These are phyloP conservation scores for Poeciliopsis presidionis DNA, from an alignment of 2,797 vertebrate genomes.

Conservation along the genomic window DNA sequence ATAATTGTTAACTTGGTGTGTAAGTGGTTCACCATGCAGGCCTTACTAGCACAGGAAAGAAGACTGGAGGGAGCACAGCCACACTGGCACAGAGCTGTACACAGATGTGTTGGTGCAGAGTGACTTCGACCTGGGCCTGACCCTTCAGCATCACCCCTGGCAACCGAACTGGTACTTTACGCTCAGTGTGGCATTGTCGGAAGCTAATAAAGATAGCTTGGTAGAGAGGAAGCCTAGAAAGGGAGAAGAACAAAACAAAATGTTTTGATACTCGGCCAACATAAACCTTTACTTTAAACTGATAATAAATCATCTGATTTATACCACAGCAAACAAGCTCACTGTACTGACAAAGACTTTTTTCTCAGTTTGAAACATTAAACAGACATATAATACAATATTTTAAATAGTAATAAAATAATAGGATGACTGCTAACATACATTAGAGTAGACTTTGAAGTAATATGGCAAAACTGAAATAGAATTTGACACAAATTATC, in stretches of 20 bases:
- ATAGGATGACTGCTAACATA: background rate
- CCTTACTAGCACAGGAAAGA: conserved; percentile 88
- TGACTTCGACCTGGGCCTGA: conserved; percentile 81
- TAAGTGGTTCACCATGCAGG: background rate
- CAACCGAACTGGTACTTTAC: conserved; percentile 83
- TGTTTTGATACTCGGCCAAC: background rate
- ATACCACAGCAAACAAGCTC: background rate
- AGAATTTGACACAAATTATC: background rate
- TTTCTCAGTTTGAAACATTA: background rate
- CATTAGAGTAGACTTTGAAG: background rate
- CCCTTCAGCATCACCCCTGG: conserved; percentile 82
- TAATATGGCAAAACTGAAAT: background rate
- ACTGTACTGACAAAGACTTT: background rate
- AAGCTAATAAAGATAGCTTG: conserved; percentile 86
- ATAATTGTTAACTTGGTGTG: background rate
- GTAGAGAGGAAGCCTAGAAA: conserved; percentile 84
- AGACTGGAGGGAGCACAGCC: conserved; percentile 78
- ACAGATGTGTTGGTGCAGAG: conserved; percentile 89
- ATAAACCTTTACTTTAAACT: background rate
- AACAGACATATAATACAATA: background rate
- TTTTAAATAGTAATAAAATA: background rate
- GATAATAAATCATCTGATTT: background rate
- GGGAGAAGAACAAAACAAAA: background rate
- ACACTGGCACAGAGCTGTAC: conserved; percentile 89
- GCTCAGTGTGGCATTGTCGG: conserved; percentile 84